Evolutionary conservation across 1,140 invertebrate species (phyloP), one percentile per base, ranked within the genome.

Genomic region (Scaptodrosophila lebanonensis): DNA sequence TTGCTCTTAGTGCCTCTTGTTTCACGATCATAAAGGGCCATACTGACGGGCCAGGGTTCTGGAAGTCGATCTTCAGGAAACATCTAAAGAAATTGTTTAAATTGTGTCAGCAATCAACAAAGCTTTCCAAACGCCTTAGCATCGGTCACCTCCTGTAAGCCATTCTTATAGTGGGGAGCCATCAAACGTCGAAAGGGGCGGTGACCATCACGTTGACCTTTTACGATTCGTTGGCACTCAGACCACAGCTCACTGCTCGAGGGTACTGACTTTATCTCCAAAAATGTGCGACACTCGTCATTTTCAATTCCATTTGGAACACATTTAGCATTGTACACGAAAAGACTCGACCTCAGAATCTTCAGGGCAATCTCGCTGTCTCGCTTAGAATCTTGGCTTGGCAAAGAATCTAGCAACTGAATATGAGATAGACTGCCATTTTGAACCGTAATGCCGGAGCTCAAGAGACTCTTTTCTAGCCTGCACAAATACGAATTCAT

Each of bases 351-450:
- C 65, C 85, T 84, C 0, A 86, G 48, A 12, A 86, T 73, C 30
- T 86, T 71, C 1, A 71, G 44, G 0, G 82, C 85, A n/a, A 86
- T 53, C 1, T 75, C 59, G 18, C 72, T 77, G 39, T 85, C 71
- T 17, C 61, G 17, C 22, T 69, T 63, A 0, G 83, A 66, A 16
- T 68, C 63, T 9, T 52, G 12, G 16, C 61, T 84, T n/a, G 85
- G 84, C 11, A 86, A 36, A 7, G 66, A 66, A 8, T 86, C 84
- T 52, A 86, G 32, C 3, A 84, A 30, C 38, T 85, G 71, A 0
- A 39, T 39, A 8, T 86, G 84, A 1, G 85, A 86, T 13, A 86
- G 44, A 8, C 57, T 75, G 8, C 82, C 83, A 42, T 86, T 83
- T 44, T 72, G 27, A 0, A 85, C 83, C n/a, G 68, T 69, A 8